Percentiles rank a stretch among this genome's conserved stretches.
Conservation (phyloP, 2,888 invertebrate genomes). For the Diachrysia chrysitis region DNA sequence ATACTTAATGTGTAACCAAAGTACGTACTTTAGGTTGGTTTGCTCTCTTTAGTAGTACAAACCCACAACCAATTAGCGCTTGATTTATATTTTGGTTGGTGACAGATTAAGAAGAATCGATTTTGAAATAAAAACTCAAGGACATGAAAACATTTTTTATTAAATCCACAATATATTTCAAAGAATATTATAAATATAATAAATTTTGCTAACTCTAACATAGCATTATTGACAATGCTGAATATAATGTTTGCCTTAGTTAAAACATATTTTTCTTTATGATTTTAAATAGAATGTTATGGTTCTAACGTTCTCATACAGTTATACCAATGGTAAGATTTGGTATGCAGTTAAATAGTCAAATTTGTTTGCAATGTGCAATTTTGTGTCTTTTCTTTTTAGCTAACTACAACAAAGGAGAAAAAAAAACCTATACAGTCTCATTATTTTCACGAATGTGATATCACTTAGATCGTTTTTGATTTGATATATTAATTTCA, state of each 20-base stretch:
- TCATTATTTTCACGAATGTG: constrained; percentile 6
- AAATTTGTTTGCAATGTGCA: constrained; percentile 42
- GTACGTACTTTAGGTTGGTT: background rate
- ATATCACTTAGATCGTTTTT: constrained; percentile 1
- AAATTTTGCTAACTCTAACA: constrained; percentile 82
- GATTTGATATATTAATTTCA: background rate
- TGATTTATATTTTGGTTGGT: background rate
- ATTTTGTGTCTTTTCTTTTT: constrained; percentile 43
- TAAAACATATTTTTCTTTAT: constrained; percentile 66
- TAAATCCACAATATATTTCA: constrained; percentile 88
- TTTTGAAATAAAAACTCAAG: constrained; percentile 74
- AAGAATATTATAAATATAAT: constrained; percentile 88
- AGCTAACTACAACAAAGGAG: constrained; percentile 25
- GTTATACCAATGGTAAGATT: constrained; percentile 44
- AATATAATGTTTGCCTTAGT: constrained; percentile 71
- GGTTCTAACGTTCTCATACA: constrained; percentile 50
- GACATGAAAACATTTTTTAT: constrained; percentile 85
- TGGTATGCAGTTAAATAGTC: constrained; percentile 50
- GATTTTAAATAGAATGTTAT: constrained; percentile 66
- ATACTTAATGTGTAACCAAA: background rate
- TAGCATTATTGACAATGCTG: constrained; percentile 80
- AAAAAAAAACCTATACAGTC: constrained; percentile 7
- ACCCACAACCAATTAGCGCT: background rate
- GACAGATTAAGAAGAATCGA: background rate
- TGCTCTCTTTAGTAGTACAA: background rate